Conservation (phyloP, 2,888 invertebrate genomes). For the Clostera curtula region DNA sequence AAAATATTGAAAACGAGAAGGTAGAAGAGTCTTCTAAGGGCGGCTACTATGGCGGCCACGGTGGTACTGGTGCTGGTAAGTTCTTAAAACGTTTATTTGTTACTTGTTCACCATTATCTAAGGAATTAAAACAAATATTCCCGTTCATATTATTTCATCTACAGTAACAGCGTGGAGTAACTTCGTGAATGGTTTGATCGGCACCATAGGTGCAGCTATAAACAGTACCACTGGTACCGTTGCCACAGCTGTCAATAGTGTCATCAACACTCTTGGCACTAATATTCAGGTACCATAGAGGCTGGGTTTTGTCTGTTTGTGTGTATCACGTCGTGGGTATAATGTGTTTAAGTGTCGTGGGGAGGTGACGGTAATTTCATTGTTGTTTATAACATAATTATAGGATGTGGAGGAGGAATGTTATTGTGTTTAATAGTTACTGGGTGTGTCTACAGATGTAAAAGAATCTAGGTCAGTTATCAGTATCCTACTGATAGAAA, state of each 20-base stretch:
- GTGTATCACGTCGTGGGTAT: too few species aligned
- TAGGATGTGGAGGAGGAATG: too few species aligned
- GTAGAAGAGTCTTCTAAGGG: conserved; percentile 11
- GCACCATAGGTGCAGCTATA: conserved; percentile 51
- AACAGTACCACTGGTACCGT: conserved; percentile 42
- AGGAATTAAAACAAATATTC: too few species aligned
- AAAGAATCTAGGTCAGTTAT: too few species aligned
- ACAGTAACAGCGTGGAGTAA: conserved; percentile 52
- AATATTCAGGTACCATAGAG: conserved; percentile 51
- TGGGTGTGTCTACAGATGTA: too few species aligned
- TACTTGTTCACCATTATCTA: too few species aligned
- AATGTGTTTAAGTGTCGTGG: too few species aligned
- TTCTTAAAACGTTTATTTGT: conserved; percentile 16
- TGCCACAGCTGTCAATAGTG: conserved; percentile 50
- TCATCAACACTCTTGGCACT: conserved; percentile 54
- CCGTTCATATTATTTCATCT: conserved; percentile 9
- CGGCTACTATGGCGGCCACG: conserved; percentile 18
- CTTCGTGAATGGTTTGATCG: conserved; percentile 53
- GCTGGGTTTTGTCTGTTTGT: conserved; percentile 14
- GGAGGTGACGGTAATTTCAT: too few species aligned
- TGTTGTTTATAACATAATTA: too few species aligned
- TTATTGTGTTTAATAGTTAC: too few species aligned
- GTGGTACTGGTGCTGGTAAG: conserved; percentile 5
- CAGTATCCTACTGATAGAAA: too few species aligned
- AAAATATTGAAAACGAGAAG: conserved; percentile 9